Percentiles rank a stretch among this genome's conserved stretches.
Evolutionary conservation across 2,888 invertebrate species (phyloP).

Genomic region (Drosophila picticornis): DNA sequence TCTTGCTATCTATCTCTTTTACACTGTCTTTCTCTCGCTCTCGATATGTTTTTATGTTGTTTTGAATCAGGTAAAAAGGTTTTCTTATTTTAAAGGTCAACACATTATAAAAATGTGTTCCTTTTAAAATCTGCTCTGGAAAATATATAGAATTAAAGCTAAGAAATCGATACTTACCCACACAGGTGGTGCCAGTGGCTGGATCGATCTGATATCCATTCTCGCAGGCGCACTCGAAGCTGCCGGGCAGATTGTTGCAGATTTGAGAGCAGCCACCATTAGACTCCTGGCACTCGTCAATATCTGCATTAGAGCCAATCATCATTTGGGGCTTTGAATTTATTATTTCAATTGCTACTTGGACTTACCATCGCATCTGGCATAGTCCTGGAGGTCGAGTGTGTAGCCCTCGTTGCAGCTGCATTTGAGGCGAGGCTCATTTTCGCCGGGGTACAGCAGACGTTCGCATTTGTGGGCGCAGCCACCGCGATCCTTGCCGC

Average conservation of each 20-base stretch:
- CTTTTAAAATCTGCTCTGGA: background rate
- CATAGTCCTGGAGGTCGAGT: slow-evolving; percentile 85
- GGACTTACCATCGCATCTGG: slow-evolving; percentile 82
- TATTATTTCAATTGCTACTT: background rate
- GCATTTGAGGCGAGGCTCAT: slow-evolving; percentile 82
- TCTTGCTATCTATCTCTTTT: no score
- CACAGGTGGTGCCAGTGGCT: slow-evolving; percentile 85
- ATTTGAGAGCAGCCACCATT: slow-evolving; percentile 87
- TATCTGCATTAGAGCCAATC: slow-evolving; percentile 84
- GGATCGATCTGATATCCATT: slow-evolving; percentile 86
- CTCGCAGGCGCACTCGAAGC: slow-evolving; percentile 87
- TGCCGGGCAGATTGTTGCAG: slow-evolving; percentile 87
- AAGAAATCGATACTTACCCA: slow-evolving; percentile 84
- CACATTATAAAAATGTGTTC: background rate
- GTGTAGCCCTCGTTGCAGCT: slow-evolving; percentile 85
- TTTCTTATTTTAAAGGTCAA: background rate
- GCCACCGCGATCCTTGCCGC: slow-evolving; percentile 85
- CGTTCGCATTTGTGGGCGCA: slow-evolving; percentile 86
- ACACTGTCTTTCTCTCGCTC: background rate
- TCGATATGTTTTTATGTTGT: background rate
- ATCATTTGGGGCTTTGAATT: background rate
- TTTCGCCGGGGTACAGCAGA: slow-evolving; percentile 82
- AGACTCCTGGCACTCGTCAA: slow-evolving; percentile 87
- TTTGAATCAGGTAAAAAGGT: background rate
- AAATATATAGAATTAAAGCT: background rate